Conservation (phyloP, 2,888 invertebrate genomes). For the Cheilosia pagana region DNA sequence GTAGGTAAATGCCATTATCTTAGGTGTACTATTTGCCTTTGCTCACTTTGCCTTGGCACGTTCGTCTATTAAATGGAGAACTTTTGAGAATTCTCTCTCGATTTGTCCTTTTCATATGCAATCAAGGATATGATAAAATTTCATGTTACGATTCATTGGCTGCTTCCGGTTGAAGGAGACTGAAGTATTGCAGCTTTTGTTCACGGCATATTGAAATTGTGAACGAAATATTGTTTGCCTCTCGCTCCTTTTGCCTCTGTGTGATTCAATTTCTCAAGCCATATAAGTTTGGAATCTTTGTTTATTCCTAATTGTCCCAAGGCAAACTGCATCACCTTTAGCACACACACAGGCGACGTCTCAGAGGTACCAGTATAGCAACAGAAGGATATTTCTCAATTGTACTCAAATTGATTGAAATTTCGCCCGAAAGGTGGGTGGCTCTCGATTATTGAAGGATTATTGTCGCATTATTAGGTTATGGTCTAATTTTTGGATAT, state of each 20-base stretch:
- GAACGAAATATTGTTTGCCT: constrained; percentile 5
- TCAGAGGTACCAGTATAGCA: not conserved
- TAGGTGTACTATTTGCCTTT: constrained; percentile 8
- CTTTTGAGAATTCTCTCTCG: constrained; percentile 7
- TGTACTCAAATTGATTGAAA: constrained; percentile 58
- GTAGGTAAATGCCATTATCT: constrained; percentile 14
- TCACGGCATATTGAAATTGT: not conserved
- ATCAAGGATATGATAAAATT: constrained; percentile 71
- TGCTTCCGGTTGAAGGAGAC: constrained; percentile 40
- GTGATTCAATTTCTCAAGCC: constrained; percentile 58
- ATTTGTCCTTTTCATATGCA: constrained; percentile 39
- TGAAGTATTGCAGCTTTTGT: not conserved
- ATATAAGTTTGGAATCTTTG: constrained; percentile 63
- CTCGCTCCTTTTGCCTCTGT: not conserved
- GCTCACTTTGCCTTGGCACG: constrained; percentile 25
- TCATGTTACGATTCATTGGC: constrained; percentile 59
- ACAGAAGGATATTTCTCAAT: constrained; percentile 23
- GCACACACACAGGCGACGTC: no score
- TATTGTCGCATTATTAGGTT: constrained; percentile 70
- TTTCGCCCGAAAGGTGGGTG: constrained; percentile 29
- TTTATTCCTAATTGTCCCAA: constrained; percentile 59
- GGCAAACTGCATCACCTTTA: not conserved
- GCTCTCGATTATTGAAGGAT: constrained; percentile 67
- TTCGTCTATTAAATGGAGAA: constrained; percentile 14
- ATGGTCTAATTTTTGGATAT: constrained; percentile 65